Conservation (phyloP, 2,888 invertebrate genomes). For the Papilio elwesi region DNA sequence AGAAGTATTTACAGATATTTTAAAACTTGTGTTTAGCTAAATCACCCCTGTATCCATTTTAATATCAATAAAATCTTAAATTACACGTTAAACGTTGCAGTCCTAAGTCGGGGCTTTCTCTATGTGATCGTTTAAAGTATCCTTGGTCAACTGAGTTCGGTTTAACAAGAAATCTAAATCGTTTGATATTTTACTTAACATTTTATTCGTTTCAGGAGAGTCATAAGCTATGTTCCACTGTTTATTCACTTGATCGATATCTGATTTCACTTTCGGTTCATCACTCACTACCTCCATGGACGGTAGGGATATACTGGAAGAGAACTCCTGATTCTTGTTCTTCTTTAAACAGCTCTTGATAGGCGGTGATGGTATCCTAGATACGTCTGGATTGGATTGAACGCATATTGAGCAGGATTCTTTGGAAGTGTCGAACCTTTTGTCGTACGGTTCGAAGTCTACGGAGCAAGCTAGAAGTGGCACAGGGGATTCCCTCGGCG, state of each 20-base stretch:
- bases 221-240: constrained; percentile 73
- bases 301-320: constrained; percentile 69
- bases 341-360: constrained; percentile 80
- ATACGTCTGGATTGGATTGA: constrained; percentile 73
- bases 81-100: constrained; percentile 42
- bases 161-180: constrained; percentile 93
- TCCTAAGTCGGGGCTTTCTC: constrained; percentile 74
- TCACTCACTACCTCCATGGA: constrained; percentile 65
- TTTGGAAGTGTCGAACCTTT: constrained; percentile 64
- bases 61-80: constrained; percentile 49
- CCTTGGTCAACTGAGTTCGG: constrained; percentile 77
- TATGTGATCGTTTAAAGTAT: constrained; percentile 61
- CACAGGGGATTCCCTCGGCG: constrained; percentile 50
- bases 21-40: constrained; percentile 53
- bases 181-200: constrained; percentile 91
- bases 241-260: constrained; percentile 70
- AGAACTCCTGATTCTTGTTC: constrained; percentile 56
- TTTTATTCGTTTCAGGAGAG: constrained; percentile 82
- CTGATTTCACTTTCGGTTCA: constrained; percentile 61
- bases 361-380: constrained; percentile 68
- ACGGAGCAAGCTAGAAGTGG: constrained; percentile 67
- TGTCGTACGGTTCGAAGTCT: constrained; percentile 69
- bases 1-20: constrained; percentile 43
- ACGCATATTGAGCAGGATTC: constrained; percentile 74
- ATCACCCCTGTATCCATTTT: constrained; percentile 71